Percentiles rank a stretch among this genome's conserved stretches.
phyloP scores from a whole-genome alignment of 1,140 invertebrate genomes.

The Cotesia chilonis region DNA sequence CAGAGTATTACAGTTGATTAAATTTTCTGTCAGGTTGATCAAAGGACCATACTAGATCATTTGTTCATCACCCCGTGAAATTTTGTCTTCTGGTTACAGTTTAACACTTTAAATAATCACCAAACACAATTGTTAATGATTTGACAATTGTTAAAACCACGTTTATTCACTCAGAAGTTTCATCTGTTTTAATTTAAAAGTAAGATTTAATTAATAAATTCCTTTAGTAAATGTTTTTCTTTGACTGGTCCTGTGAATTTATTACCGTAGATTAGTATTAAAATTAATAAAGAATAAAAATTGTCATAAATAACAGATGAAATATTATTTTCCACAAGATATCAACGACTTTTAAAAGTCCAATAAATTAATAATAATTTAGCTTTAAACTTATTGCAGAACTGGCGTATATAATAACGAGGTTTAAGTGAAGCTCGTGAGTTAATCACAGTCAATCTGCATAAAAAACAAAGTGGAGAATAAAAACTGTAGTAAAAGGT shows the following conservation, averaged over 20 bases:
- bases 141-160: not conserved
- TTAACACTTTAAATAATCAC: conserved; percentile 10
- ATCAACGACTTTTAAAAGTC: conserved; percentile 2
- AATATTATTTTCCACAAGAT: not conserved
- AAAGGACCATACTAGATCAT: conserved; percentile 1
- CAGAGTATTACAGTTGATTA: not conserved
- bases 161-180: no score
- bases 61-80: conserved; percentile 1
- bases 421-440: conserved; percentile 13
- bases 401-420: not conserved
- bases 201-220: no score
- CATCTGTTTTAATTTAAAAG: no score
- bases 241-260: no score
- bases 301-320: no score
- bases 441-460: conserved; percentile 29
- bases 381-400: not conserved
- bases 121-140: not conserved
- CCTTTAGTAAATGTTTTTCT: no score
- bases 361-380: conserved; percentile 9
- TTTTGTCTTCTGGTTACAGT: not conserved
- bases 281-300: no score
- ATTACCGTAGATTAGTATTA: no score
- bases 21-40: conserved; percentile 10
- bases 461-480: conserved; percentile 26
- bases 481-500: conserved; percentile 28